Conservation (phyloP, 2,113 vertebrate genomes). For the Tapirus terrestris region DNA sequence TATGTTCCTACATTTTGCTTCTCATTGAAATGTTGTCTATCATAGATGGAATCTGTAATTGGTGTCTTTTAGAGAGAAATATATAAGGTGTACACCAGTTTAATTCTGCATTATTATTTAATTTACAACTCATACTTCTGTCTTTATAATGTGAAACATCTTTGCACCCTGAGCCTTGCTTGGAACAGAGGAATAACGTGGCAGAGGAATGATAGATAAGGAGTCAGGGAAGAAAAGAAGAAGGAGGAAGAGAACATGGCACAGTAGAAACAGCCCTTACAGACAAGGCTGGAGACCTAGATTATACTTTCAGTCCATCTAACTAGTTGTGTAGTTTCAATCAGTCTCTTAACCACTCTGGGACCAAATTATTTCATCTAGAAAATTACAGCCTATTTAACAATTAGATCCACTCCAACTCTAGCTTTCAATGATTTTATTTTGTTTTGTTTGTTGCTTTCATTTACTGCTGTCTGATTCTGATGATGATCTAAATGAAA, state of each 20-base stretch:
- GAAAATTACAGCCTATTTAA: conserved; percentile 2
- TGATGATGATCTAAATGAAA: background rate
- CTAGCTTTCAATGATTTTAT: background rate
- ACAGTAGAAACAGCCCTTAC: background rate
- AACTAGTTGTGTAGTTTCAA: background rate
- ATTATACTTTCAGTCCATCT: background rate
- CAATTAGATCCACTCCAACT: background rate
- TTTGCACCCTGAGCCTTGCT: background rate
- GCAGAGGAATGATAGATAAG: background rate
- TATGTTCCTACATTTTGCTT: background rate
- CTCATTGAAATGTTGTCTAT: background rate
- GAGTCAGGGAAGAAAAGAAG: background rate
- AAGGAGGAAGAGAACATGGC: background rate
- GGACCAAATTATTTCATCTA: background rate
- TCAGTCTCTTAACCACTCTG: background rate
- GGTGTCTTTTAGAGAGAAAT: background rate
- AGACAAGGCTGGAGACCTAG: background rate
- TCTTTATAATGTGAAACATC: background rate
- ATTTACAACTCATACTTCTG: background rate
- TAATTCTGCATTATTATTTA: background rate
- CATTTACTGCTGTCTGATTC: background rate
- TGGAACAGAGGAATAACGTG: background rate
- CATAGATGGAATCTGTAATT: background rate
- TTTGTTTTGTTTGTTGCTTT: background rate
- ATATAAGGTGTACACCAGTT: background rate